phyloP scores from a whole-genome alignment of 2,888 invertebrate species.

The Apamea monoglypha region DNA sequence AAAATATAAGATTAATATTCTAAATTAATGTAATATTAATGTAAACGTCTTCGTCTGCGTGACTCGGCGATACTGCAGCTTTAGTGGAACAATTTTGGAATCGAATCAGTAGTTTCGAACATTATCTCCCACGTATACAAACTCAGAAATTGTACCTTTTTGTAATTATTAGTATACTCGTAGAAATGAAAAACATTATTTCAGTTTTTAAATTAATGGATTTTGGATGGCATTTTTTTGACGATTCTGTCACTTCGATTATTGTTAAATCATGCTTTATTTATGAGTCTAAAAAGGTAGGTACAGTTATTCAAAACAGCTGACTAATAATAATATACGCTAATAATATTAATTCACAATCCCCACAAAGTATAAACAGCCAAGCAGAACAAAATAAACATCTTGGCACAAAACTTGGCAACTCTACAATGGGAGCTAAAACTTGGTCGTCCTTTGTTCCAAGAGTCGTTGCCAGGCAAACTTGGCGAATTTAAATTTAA shows the following conservation, averaged over 20 bases:
- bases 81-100: neutral
- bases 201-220: neutral
- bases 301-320: neutral
- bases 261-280: neutral
- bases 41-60: neutral
- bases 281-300: neutral
- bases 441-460: constrained; percentile 72
- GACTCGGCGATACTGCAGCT: neutral
- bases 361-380: constrained; percentile 65
- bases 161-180: neutral
- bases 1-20: neutral
- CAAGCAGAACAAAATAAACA: constrained; percentile 70
- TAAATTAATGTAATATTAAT: neutral
- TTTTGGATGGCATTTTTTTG: neutral
- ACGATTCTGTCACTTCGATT: neutral
- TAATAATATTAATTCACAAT: constrained; percentile 59
- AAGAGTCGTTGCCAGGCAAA: constrained; percentile 68
- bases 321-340: constrained; percentile 40
- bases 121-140: neutral
- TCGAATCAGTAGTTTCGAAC: neutral
- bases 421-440: constrained; percentile 67
- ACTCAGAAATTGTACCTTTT: neutral
- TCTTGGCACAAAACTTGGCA: constrained; percentile 69
- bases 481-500: constrained; percentile 86
- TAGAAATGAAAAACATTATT: neutral